These are phyloP conservation scores for Drepana arcuata DNA, from an alignment of 1,140 invertebrate genomes.

Conservation along the genomic window DNA sequence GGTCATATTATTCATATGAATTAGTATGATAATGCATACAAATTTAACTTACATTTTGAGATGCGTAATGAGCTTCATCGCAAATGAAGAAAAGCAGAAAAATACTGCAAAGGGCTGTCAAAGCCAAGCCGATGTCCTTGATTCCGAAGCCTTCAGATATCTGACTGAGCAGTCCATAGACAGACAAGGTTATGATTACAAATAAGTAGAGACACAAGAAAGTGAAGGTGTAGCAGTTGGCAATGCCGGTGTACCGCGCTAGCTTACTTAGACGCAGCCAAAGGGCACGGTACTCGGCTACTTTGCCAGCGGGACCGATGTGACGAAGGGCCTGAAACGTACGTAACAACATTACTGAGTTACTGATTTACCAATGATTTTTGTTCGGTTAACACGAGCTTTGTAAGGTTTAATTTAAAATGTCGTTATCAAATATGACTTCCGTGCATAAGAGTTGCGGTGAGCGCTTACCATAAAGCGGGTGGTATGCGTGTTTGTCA, in stretches of 20 bases:
- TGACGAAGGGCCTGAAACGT: conserved; percentile 71
- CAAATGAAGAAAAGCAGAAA: conserved; percentile 77
- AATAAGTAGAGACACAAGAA: conserved; percentile 78
- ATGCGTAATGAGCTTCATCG: conserved; percentile 78
- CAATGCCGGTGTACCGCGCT: conserved; percentile 74
- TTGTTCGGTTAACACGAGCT: too few species aligned
- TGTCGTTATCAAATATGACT: too few species aligned
- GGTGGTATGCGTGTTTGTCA: too few species aligned
- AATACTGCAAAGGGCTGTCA: conserved; percentile 76
- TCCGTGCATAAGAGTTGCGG: too few species aligned
- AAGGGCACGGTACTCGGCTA: conserved; percentile 76
- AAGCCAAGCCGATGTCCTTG: conserved; percentile 76
- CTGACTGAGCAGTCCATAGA: conserved; percentile 78
- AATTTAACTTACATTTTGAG: conserved; percentile 66
- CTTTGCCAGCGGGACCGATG: conserved; percentile 75
- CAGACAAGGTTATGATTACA: conserved; percentile 77
- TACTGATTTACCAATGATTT: not conserved
- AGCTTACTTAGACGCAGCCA: conserved; percentile 78
- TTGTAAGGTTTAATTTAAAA: too few species aligned
- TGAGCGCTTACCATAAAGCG: too few species aligned
- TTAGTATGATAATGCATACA: conserved; percentile 6
- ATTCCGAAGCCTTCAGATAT: conserved; percentile 78
- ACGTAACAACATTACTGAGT: not conserved
- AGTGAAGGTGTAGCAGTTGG: conserved; percentile 75
- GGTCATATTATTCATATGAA: too few species aligned